These are phyloP conservation scores for Ranitomeya variabilis DNA, from an alignment of 2,113 vertebrate genomes.

Conservation along the genomic window DNA sequence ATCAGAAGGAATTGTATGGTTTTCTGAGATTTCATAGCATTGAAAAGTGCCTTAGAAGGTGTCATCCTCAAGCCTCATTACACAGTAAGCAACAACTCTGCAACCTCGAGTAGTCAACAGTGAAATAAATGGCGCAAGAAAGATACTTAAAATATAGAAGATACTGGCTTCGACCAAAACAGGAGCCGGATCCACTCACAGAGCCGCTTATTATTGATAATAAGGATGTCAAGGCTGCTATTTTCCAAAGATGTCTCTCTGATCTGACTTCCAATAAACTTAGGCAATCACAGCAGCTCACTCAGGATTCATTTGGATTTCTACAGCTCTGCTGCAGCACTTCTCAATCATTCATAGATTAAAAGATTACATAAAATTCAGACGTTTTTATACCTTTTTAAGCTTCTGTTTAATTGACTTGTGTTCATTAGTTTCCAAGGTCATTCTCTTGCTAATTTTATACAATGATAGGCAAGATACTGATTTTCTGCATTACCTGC, in stretches of 20 bases:
- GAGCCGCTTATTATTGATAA: constrained; percentile 46
- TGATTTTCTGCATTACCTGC: neutral
- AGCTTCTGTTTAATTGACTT: neutral
- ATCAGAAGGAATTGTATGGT: constrained; percentile 36
- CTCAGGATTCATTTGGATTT: constrained; percentile 25
- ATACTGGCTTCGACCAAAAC: neutral
- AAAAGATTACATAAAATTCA: neutral
- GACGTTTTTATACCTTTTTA: neutral
- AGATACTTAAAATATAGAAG: constrained; percentile 43
- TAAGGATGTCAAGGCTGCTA: constrained; percentile 30
- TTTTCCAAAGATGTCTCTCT: constrained; percentile 37
- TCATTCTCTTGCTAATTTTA: neutral
- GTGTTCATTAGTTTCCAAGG: constrained; percentile 13
- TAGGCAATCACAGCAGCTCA: constrained; percentile 25
- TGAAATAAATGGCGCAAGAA: constrained; percentile 33
- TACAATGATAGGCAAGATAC: neutral
- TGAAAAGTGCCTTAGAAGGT: constrained; percentile 39
- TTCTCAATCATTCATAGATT: constrained; percentile 22
- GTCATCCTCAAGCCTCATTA: constrained; percentile 44
- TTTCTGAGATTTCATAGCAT: constrained; percentile 3
- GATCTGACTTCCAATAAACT: constrained; percentile 37
- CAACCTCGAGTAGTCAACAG: constrained; percentile 34
- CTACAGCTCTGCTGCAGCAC: neutral
- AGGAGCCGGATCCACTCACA: constrained; percentile 9
- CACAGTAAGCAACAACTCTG: constrained; percentile 37